Percentiles rank a stretch among this genome's conserved stretches.
These are phyloP conservation scores for Cryptocheilus praepositus DNA, from an alignment of 2,888 invertebrate species.

Conservation along the genomic window DNA sequence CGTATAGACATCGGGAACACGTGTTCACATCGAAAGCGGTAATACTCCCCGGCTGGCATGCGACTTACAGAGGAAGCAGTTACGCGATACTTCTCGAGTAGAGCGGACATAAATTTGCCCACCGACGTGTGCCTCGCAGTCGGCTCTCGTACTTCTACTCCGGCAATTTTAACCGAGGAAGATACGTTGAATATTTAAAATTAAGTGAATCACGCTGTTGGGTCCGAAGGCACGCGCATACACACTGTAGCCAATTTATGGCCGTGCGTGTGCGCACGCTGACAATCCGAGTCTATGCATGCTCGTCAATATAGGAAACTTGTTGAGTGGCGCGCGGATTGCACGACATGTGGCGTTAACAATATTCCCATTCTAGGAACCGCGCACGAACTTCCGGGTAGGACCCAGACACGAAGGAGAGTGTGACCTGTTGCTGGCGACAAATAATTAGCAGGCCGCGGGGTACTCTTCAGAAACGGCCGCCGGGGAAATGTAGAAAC, in stretches of 20 bases:
- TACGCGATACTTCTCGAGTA: slow-evolving; percentile 29
- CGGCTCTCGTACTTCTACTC: too few species aligned
- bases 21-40: slow-evolving; percentile 43
- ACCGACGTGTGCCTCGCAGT: background rate
- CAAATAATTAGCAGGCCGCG: slow-evolving; percentile 40
- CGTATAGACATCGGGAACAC: slow-evolving; percentile 40
- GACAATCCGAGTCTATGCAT: too few species aligned
- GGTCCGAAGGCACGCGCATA: too few species aligned
- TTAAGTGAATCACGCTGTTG: too few species aligned
- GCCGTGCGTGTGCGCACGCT: too few species aligned
- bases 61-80: slow-evolving; percentile 23
- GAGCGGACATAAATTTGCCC: slow-evolving; percentile 10
- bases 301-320: too few species aligned
- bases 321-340: too few species aligned
- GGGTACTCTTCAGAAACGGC: slow-evolving; percentile 26
- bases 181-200: too few species aligned
- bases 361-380: slow-evolving; percentile 32
- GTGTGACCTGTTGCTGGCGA: slow-evolving; percentile 50
- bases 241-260: too few species aligned
- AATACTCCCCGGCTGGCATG: slow-evolving; percentile 14
- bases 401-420: slow-evolving; percentile 30
- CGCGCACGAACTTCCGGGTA: slow-evolving; percentile 33
- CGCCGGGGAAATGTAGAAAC: slow-evolving; percentile 10
- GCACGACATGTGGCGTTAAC: slow-evolving; percentile 16
- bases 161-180: too few species aligned